Conservation (phyloP, 2,797 vertebrate genomes). For the Cercopithecus diana region DNA sequence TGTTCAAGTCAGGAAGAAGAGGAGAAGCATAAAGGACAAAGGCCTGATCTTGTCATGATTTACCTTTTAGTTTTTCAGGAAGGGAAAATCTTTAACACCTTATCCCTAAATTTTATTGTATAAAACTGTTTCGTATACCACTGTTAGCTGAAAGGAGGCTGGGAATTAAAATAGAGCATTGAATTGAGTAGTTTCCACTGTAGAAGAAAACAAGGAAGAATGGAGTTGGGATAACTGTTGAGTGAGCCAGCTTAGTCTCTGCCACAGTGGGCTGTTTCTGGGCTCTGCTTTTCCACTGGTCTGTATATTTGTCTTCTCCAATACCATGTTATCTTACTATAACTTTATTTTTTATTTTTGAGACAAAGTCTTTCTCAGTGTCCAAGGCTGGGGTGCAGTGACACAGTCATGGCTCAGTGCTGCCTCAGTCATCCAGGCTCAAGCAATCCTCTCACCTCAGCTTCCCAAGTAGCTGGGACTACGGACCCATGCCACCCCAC, state of each 20-base stretch:
- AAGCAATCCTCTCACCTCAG: no score
- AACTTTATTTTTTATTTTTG: not conserved
- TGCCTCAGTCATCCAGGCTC: no score
- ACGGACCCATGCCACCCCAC: no score
- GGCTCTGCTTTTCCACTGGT: not conserved
- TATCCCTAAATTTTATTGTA: not conserved
- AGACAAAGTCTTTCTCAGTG: no score
- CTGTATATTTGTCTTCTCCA: not conserved
- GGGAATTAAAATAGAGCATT: not conserved
- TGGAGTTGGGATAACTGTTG: not conserved
- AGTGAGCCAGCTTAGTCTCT: not conserved
- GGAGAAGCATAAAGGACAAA: not conserved
- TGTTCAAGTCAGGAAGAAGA: not conserved
- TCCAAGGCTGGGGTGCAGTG: no score
- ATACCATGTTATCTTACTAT: not conserved
- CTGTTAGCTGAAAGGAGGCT: not conserved
- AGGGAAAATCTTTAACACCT: not conserved
- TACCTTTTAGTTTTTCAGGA: not conserved
- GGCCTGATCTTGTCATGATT: not conserved
- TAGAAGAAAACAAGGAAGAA: not conserved
- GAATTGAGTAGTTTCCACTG: not conserved
- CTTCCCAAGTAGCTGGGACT: no score
- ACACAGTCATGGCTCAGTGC: no score
- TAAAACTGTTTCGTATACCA: not conserved
- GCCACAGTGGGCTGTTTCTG: not conserved